Conservation (phyloP, 2,797 vertebrate genomes). For the Aselliscus stoliczkanus region DNA sequence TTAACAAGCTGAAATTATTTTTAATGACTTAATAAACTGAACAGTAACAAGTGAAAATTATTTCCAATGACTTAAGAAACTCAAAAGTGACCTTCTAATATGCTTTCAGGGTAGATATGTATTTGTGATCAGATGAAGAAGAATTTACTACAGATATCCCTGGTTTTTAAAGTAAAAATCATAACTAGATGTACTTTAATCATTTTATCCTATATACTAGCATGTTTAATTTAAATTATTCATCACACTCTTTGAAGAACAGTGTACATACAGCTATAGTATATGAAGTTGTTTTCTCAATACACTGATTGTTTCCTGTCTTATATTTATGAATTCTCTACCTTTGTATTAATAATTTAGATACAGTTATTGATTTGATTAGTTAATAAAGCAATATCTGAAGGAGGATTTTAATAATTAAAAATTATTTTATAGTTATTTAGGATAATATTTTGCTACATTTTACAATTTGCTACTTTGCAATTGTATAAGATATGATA, state of each 20-base stretch:
- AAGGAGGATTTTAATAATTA: background rate
- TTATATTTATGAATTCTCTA: background rate
- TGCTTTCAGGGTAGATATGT: background rate
- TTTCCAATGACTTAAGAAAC: no score
- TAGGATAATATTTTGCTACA: background rate
- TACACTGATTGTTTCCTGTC: background rate
- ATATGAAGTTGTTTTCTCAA: background rate
- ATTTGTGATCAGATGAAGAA: background rate
- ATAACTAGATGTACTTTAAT: background rate
- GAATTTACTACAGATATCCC: background rate
- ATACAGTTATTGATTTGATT: background rate
- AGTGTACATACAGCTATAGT: background rate
- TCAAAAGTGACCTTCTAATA: no score
- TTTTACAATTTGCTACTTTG: background rate
- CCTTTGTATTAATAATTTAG: background rate
- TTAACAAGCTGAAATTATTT: background rate
- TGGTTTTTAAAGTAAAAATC: background rate
- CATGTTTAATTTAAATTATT: background rate
- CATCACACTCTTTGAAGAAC: background rate
- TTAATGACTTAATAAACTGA: background rate
- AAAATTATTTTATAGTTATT: background rate
- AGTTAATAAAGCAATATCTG: background rate
- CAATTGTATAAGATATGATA: background rate
- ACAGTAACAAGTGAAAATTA: background rate
- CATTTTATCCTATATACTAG: background rate